Evolutionary conservation across 2,888 invertebrate species (phyloP).

Genomic region (Frankliniella fusca): DNA sequence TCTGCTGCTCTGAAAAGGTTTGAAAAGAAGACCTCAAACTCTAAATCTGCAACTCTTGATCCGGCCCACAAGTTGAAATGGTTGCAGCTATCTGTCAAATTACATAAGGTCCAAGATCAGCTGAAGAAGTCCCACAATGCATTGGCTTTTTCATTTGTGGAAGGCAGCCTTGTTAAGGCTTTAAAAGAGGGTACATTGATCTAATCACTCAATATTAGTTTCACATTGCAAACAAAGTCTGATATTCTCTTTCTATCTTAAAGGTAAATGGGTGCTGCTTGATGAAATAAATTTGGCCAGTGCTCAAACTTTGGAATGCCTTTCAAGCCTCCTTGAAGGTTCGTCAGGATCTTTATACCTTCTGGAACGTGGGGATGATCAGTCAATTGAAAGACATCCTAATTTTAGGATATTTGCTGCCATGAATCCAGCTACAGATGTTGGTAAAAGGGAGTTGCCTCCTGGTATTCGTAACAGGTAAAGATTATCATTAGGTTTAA

Average conservation of each 20-base stretch:
- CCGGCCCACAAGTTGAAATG: constrained; percentile 41
- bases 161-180: constrained; percentile 89
- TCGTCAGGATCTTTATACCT: constrained; percentile 74
- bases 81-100: constrained; percentile 44
- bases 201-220: constrained; percentile 10
- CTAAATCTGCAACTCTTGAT: constrained; percentile 55
- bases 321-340: constrained; percentile 84
- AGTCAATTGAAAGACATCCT: constrained; percentile 73
- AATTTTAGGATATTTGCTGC: constrained; percentile 95
- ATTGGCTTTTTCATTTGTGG: constrained; percentile 84
- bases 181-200: constrained; percentile 58
- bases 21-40: constrained; percentile 64
- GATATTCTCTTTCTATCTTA: constrained; percentile 30
- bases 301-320: constrained; percentile 91
- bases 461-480: constrained; percentile 82
- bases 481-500: background rate
- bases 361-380: constrained; percentile 84
- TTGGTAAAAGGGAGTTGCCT: constrained; percentile 94
- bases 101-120: constrained; percentile 47
- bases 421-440: constrained; percentile 99
- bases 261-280: constrained; percentile 90
- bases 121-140: constrained; percentile 55
- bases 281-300: constrained; percentile 98
- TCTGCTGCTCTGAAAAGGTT: constrained; percentile 60
- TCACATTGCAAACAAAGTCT: background rate